These are phyloP conservation scores for Pentamera pediparva DNA, from an alignment of 53 echinoderm and acorn worm genomes.

Conservation along the genomic window DNA sequence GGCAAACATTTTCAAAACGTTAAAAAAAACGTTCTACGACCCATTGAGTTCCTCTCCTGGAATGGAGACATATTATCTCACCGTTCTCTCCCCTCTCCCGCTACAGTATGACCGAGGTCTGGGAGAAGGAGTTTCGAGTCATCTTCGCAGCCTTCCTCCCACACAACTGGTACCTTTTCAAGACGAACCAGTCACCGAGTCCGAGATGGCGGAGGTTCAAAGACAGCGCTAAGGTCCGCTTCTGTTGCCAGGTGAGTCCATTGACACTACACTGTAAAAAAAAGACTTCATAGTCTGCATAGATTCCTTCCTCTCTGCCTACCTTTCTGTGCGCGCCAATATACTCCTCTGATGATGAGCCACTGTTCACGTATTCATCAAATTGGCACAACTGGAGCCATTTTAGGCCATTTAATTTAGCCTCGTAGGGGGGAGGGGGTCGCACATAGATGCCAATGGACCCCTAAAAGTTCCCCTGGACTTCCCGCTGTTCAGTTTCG, in stretches of 20 bases:
- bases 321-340: not conserved
- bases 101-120: constrained; percentile 85
- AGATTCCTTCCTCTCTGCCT: not conserved
- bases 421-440: too few relatives aligned
- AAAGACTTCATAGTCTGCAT: not conserved
- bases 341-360: too few relatives aligned
- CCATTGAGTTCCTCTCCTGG: too few relatives aligned
- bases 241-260: constrained; percentile 86
- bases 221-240: constrained; percentile 96
- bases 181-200: constrained; percentile 73
- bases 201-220: constrained; percentile 93
- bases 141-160: constrained; percentile 83
- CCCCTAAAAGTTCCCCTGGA: too few relatives aligned
- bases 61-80: too few relatives aligned
- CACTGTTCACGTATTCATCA: too few relatives aligned
- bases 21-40: too few relatives aligned
- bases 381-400: too few relatives aligned
- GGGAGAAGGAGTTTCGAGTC: constrained; percentile 86
- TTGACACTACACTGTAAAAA: not conserved
- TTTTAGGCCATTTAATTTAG: too few relatives aligned
- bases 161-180: constrained; percentile 80
- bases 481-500: too few relatives aligned
- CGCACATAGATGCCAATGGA: too few relatives aligned
- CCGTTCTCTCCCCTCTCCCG: not conserved
- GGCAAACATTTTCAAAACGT: too few relatives aligned